Evolutionary conservation across 2,888 invertebrate genomes (phyloP), one percentile per base, ranked within the genome.

Genomic region (Tenthredo notha): DNA sequence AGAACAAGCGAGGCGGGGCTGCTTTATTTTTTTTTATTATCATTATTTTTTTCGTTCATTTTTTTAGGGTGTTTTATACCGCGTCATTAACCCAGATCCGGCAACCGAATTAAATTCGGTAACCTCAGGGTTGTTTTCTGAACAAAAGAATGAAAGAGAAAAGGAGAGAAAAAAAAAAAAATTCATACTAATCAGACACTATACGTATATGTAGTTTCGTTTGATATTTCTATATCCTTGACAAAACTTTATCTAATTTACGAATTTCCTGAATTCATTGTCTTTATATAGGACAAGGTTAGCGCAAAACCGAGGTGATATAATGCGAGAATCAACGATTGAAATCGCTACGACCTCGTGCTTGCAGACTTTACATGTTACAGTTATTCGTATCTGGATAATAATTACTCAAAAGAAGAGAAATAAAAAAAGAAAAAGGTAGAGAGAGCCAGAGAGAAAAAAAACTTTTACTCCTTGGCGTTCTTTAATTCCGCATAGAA

Each of bases 61-160:
- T 40, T 21, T 29, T 77, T 15, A 77, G 29, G 77, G 77, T 54
- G 33, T 77, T 77, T 74, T 43, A 21, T 47, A 33, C 18, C 21
- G 9, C 77, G 54, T 77, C 54, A 77, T 77, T 77, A 77, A 77
- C 77, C 77, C 77, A 77, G 77, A 77, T 54, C 77, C 77, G 50
- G 77, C 18, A 29, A 54, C 77, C 54, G 50, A 33, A 77, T 77
- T 77, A 77, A 77, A 77, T 25, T 50, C 77, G 18, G 29, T 33
- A 54, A 50, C 54, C 29, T n/a, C 40, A 40, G n/a, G 65, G 25
- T 29, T 21, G 37, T 74, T 74, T 74, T 12, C 21, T 74, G 25
- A 43, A 74, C 43, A 40, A 43, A 43, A 40, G 5, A 21, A 9
- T 1, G 18, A 33, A 15, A 70, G 3, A 7, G 18, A 33, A 15